A percentile compares a stretch with the other conserved stretches of the same genome.
These are phyloP conservation scores for Falco berigora DNA, from an alignment of 2,797 vertebrate genomes.

Conservation along the genomic window DNA sequence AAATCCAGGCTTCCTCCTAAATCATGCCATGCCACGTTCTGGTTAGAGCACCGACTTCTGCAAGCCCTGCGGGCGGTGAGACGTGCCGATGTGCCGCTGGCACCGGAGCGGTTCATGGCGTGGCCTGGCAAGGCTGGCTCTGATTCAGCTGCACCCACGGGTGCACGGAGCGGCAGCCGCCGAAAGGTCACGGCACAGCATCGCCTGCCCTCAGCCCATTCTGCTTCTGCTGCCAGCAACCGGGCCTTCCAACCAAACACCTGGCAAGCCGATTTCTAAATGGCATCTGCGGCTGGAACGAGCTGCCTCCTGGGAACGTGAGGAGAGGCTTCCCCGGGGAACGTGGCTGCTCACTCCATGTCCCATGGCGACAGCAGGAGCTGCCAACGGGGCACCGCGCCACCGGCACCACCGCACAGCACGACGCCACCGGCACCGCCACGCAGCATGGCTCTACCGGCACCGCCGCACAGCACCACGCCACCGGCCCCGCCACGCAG, in stretches of 20 bases:
- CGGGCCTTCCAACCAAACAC: conserved; percentile 35
- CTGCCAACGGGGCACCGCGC: rapidly evolving
- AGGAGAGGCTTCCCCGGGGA: conserved; percentile 19
- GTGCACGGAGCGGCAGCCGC: neutral
- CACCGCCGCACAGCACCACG: no score
- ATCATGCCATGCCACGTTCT: neutral
- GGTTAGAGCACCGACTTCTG: neutral
- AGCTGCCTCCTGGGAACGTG: conserved; percentile 41
- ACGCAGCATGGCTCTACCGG: no score
- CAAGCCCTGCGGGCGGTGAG: conserved; percentile 8
- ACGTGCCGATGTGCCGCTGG: neutral
- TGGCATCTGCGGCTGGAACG: conserved; percentile 31
- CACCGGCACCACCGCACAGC: no score
- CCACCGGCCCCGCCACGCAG: no score
- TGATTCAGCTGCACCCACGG: neutral
- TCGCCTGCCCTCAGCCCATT: neutral
- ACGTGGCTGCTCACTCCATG: neutral
- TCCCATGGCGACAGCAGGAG: neutral
- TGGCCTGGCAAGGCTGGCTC: conserved; percentile 16
- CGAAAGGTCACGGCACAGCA: neutral
- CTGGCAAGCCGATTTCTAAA: conserved; percentile 23
- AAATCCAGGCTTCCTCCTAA: neutral
- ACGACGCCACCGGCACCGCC: no score
- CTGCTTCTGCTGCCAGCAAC: neutral
- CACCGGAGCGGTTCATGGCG: conserved; percentile 45